These are phyloP conservation scores for Syncerus caffer DNA, from an alignment of 2,797 vertebrate genomes.

Conservation along the genomic window DNA sequence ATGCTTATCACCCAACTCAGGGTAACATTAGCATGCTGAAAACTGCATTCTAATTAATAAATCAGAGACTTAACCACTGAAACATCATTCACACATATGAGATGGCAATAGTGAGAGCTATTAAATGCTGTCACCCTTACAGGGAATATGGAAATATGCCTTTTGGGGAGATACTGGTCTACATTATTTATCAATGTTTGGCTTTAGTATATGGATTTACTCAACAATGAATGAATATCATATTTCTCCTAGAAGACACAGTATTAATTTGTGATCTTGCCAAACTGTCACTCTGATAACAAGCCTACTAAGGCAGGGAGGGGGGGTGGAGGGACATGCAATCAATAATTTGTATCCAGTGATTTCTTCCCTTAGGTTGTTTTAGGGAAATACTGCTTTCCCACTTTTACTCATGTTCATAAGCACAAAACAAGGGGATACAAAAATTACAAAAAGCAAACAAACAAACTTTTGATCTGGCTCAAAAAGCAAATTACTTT, in stretches of 20 bases:
- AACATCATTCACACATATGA: slow-evolving; percentile 69
- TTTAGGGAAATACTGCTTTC: slow-evolving; percentile 58
- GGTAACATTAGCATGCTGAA: slow-evolving; percentile 64
- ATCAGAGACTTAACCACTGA: slow-evolving; percentile 67
- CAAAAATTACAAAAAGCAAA: not conserved
- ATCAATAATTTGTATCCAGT: slow-evolving; percentile 70
- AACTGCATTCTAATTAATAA: slow-evolving; percentile 76
- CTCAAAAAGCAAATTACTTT: not conserved
- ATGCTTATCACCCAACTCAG: slow-evolving; percentile 69
- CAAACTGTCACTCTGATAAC: slow-evolving; percentile 72
- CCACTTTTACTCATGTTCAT: not conserved
- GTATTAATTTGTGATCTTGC: slow-evolving; percentile 69
- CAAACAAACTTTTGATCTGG: not conserved
- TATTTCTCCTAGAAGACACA: slow-evolving; percentile 70
- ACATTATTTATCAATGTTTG: slow-evolving; percentile 78
- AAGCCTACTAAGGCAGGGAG: slow-evolving; percentile 43
- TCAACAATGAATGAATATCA: slow-evolving; percentile 72
- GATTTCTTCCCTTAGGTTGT: slow-evolving; percentile 62
- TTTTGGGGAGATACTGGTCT: slow-evolving; percentile 67
- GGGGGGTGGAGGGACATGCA: not conserved
- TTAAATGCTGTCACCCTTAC: slow-evolving; percentile 71
- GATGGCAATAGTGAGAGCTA: slow-evolving; percentile 50
- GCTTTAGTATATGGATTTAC: slow-evolving; percentile 75
- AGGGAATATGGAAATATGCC: slow-evolving; percentile 74
- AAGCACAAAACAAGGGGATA: slow-evolving; percentile 51